Conservation (phyloP, 2,113 vertebrate species). For the Pipra filicauda region DNA sequence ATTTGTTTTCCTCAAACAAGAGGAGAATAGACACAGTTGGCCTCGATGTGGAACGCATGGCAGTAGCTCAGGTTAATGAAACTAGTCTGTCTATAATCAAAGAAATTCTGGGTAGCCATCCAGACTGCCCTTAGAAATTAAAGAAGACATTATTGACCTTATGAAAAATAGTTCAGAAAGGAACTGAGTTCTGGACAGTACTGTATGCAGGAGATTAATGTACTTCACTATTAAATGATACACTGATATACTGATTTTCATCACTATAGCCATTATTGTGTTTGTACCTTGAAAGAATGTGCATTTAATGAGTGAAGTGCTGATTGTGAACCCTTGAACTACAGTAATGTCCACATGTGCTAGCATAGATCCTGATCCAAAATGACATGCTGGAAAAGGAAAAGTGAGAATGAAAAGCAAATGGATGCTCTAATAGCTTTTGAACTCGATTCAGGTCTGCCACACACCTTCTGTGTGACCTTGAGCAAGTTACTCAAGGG, state of each 20-base stretch:
- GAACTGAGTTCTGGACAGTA: neutral
- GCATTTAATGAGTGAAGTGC: slow-evolving; percentile 15
- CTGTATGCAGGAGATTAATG: neutral
- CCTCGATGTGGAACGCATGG: neutral
- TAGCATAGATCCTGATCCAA: neutral
- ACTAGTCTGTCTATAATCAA: neutral
- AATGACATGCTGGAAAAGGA: slow-evolving; percentile 23
- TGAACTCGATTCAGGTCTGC: slow-evolving; percentile 7
- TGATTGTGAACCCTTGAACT: neutral
- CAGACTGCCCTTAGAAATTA: neutral
- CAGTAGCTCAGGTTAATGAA: neutral
- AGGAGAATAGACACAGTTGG: neutral
- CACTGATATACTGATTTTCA: neutral
- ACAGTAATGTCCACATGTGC: neutral
- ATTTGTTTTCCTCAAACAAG: neutral
- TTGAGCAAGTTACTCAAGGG: neutral
- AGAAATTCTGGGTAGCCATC: neutral
- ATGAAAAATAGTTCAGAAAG: neutral
- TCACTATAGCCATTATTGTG: neutral
- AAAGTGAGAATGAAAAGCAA: slow-evolving; percentile 35
- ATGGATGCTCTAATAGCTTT: slow-evolving; percentile 24
- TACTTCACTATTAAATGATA: neutral
- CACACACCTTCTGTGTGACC: slow-evolving; percentile 6
- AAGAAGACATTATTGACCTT: neutral
- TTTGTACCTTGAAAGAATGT: slow-evolving; percentile 25